Evolutionary conservation across 1,140 invertebrate species (phyloP).

Genomic region (Orussus abietinus): DNA sequence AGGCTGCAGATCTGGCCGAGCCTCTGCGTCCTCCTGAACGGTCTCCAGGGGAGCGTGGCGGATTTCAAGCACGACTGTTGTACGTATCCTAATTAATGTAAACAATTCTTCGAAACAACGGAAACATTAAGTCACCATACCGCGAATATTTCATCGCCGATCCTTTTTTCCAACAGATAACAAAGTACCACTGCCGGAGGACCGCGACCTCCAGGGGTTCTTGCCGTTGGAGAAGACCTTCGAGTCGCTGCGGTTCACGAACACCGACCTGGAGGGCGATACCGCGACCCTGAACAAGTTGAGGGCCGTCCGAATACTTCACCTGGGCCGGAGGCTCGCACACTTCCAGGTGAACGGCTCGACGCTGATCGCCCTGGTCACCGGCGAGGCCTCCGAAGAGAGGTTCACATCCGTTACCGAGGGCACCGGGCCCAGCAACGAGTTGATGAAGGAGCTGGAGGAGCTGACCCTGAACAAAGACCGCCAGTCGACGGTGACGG

Average conservation of each 20-base stretch:
- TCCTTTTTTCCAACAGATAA: constrained; percentile 54
- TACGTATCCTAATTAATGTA: constrained; percentile 32
- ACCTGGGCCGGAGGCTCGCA: constrained; percentile 52
- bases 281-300: constrained; percentile 35
- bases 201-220: constrained; percentile 76
- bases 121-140: neutral
- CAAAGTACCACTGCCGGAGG: constrained; percentile 70
- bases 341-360: constrained; percentile 47
- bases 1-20: constrained; percentile 74
- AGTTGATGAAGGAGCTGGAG: constrained; percentile 47
- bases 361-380: constrained; percentile 29
- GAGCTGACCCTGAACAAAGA: constrained; percentile 44
- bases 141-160: constrained; percentile 10
- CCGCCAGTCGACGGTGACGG: constrained; percentile 23
- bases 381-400: constrained; percentile 21
- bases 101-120: too few relatives aligned
- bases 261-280: constrained; percentile 38
- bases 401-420: constrained; percentile 33
- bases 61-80: constrained; percentile 51
- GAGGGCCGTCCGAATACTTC: constrained; percentile 50
- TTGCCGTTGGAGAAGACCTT: constrained; percentile 65
- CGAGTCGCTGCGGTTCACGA: constrained; percentile 50
- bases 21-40: constrained; percentile 70
- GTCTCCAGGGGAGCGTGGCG: constrained; percentile 55
- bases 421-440: constrained; percentile 35